These are phyloP conservation scores for Tylochromis polylepis DNA, from an alignment of 2,113 vertebrate genomes.

Conservation along the genomic window DNA sequence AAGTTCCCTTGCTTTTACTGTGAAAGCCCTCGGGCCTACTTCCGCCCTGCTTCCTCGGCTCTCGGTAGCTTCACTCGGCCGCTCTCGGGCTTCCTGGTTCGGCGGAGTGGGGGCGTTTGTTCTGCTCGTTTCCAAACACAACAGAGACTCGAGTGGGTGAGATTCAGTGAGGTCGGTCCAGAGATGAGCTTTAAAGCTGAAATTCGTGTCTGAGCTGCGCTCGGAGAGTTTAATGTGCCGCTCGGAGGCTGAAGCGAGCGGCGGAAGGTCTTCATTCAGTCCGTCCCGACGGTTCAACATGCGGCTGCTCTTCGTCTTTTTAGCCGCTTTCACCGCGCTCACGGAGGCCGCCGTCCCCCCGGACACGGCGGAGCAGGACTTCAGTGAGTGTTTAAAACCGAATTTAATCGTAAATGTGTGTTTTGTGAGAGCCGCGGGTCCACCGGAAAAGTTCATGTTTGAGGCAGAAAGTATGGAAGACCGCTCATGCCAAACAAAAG, in stretches of 20 bases:
- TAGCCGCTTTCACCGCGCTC: not conserved
- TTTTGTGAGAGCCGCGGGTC: not conserved
- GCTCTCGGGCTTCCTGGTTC: conserved; percentile 39
- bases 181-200: not conserved
- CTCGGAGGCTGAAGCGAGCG: not conserved
- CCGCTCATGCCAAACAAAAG: not conserved
- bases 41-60: not conserved
- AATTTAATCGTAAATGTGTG: not conserved
- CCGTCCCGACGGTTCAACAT: not conserved
- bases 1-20: not conserved
- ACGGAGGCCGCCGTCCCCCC: not conserved
- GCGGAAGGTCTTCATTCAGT: not conserved
- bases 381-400: not conserved
- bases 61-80: not conserved
- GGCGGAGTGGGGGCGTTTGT: not conserved
- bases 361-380: not conserved
- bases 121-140: not conserved
- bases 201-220: not conserved
- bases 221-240: not conserved
- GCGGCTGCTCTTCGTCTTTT: not conserved
- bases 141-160: not conserved
- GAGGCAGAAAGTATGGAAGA: not conserved
- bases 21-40: not conserved
- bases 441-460: not conserved
- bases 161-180: not conserved